Conservation (phyloP, 2,888 invertebrate species). For the Apodemia mormo region DNA sequence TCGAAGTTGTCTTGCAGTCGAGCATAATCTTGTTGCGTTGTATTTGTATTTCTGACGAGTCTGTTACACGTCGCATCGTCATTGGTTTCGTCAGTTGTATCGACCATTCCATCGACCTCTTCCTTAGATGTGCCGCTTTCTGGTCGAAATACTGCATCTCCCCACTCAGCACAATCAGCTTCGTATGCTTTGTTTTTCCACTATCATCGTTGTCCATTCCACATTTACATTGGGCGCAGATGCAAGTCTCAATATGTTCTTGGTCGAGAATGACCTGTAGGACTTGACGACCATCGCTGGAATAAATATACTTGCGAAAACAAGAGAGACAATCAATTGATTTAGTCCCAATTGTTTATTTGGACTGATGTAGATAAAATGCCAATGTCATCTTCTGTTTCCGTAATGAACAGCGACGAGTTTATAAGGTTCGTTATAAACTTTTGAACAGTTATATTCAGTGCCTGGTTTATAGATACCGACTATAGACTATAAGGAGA, state of each 20-base stretch:
- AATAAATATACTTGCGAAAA: constrained; percentile 41
- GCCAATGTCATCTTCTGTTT: constrained; percentile 15
- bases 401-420: constrained; percentile 8
- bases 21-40: background rate
- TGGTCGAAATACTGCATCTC: constrained; percentile 22
- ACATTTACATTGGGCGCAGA: constrained; percentile 15
- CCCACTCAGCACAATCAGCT: constrained; percentile 7
- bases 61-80: background rate
- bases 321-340: constrained; percentile 34
- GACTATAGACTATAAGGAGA: background rate
- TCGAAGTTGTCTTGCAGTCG: background rate
- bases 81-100: constrained; percentile 12
- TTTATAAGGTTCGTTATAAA: constrained; percentile 11
- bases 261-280: constrained; percentile 28
- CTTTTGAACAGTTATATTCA: no score
- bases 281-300: constrained; percentile 35
- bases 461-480: background rate
- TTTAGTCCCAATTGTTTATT: no score
- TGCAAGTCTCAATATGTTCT: constrained; percentile 25
- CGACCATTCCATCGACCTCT: background rate
- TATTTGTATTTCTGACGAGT: background rate
- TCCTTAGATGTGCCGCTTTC: constrained; percentile 19
- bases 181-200: constrained; percentile 7
- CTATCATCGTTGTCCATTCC: background rate
- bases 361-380: constrained; percentile 23